phyloP scores from a whole-genome alignment of 2,888 invertebrate species.

The Physocephala rufipes region DNA sequence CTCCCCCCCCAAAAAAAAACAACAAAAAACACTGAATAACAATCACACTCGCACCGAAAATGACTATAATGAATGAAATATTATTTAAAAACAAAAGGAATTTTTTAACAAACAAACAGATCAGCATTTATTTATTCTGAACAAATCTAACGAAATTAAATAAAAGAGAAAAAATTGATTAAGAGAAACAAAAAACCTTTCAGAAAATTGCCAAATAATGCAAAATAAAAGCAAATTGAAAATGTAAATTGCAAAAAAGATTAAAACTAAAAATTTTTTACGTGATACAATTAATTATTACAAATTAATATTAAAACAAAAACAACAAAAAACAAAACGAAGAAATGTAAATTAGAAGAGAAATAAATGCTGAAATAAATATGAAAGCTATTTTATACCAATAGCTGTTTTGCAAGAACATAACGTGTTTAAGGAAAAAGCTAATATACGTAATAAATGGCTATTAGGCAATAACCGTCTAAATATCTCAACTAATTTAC shows the following conservation, averaged over 20 bases:
- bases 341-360: too few species aligned
- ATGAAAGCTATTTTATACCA: too few species aligned
- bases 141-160: background rate
- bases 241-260: background rate
- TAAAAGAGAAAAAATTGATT: background rate
- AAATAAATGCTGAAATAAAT: too few species aligned
- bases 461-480: too few species aligned
- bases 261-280: slow-evolving; percentile 29
- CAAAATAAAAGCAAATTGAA: background rate
- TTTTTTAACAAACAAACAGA: background rate
- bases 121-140: slow-evolving; percentile 24
- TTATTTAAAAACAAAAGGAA: slow-evolving; percentile 7
- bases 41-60: background rate
- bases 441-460: too few species aligned
- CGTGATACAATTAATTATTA: slow-evolving; percentile 31
- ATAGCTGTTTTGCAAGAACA: too few species aligned
- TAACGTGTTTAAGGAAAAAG: too few species aligned
- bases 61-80: background rate
- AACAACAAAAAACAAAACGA: slow-evolving; percentile 25
- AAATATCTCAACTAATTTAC: too few species aligned
- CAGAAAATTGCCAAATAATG: background rate
- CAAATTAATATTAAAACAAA: slow-evolving; percentile 34
- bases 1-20: background rate
- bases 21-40: too few species aligned
- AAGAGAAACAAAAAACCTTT: slow-evolving; percentile 1